Evolutionary conservation across 2,113 vertebrate genomes (phyloP), one percentile per base, ranked within the genome.

Genomic region (Castor canadensis): DNA sequence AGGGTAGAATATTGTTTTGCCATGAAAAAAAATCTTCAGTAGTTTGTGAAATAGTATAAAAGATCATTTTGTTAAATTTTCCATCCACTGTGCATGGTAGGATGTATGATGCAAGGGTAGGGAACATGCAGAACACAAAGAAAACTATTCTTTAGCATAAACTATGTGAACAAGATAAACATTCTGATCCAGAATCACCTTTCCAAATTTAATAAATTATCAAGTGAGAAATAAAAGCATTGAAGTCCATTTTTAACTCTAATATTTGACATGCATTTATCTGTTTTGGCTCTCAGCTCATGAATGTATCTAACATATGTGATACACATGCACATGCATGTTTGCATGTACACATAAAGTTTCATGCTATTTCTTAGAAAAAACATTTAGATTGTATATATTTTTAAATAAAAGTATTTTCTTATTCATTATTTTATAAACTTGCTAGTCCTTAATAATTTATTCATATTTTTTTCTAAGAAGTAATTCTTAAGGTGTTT

Each of bases 291-390:
- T 22, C 11, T 73, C 47, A 22, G 12, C 43, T 54, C 38, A 47
- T 75, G 26, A 56, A 20, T 75, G 1, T 67, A 5, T 35, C 6
- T 38, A 45, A 26, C 26, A 40, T 43, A 12, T 80, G 22, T 87
- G 3, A 56, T 73, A 32, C 0, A 35, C 3, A 60, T 1, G 24
- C 3, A 9, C 13, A n/a, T n/a, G 32, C 20, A 15, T 12, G 45
- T 38, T 67, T 58, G 67, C 13, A 49, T 32, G 9, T 6, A 94
- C 6, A 88, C 4, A 20, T 6, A 62, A 69, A 40, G 20, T 30
- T 54, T 52, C 40, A 60, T 58, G n/a, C 1, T 62, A 24, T 76
- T 69, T 26, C 62, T 85, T 62, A 72, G n/a, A 80, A 80, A 62
- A 66, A 47, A 8, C 52, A 43, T 30, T 79, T 77, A 67, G 45